Evolutionary conservation across 2,797 vertebrate genomes (phyloP), one percentile per base, ranked within the genome.

Genomic region (Morus bassanus): DNA sequence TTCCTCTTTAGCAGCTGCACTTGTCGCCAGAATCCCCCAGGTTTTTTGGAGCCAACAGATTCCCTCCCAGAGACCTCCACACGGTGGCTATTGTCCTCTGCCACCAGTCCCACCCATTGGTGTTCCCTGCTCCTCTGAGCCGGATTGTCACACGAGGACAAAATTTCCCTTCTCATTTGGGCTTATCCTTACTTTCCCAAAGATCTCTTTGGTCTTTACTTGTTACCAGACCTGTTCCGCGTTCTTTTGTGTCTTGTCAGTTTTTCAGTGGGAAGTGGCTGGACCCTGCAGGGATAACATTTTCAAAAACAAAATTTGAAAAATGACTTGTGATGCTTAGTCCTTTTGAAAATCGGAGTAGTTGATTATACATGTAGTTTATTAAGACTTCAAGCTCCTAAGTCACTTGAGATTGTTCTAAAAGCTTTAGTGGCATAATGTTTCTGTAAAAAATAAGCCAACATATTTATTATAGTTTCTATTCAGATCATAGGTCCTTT

Each of bases 1-100:
- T 76, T 94, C 30, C 60, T 76, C 86, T 93, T 89, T 10, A 91
- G 74, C 65, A 89, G 67, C 90, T 80, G 68, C 50, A 18, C n/a
- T 92, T 85, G 30, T 81, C 30, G 33, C 56, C 56, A 80, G 60
- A 85, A 94, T 57, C 75, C 41, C 61, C 88, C 25, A 6, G 80
- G 6, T 23, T 74, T 79, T 94, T 78, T 67, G 46, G 73, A 94
- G 84, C 54, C 80, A 77, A 7, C 21, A 64, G 48, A 35, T 82
- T 78, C 12, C 28, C 33, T 15, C 18, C 48, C 25, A 27, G 65
- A 73, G 70, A 85, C 63, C 31, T 87, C 31, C 65, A 33, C 31
- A 16, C 0, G 0, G 19, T 60, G 31, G 18, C 67, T 82, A 0
- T 74, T 91, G 74, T 81, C 57, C 82, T 69, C 73, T 80, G 67